These are phyloP conservation scores for Drosophila testacea DNA, from an alignment of 2,888 invertebrate species.

Conservation along the genomic window DNA sequence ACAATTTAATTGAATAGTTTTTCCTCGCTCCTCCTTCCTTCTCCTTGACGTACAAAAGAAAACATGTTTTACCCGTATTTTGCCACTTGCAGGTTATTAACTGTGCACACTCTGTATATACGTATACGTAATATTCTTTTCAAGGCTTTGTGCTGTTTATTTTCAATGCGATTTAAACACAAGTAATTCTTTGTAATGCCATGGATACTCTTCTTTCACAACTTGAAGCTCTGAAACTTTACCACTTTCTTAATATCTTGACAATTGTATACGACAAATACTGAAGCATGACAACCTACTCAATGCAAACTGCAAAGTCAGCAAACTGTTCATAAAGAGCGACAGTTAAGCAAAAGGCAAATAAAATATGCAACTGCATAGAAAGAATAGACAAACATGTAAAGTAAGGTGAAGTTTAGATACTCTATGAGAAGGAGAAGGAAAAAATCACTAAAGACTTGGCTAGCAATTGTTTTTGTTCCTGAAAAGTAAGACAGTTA, in stretches of 20 bases:
- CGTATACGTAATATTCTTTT: slow-evolving; percentile 20
- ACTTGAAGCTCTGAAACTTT: slow-evolving; percentile 19
- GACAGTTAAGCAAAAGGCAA: slow-evolving; percentile 17
- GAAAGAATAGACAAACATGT: not conserved
- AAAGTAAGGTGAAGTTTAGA: not conserved
- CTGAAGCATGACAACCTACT: slow-evolving; percentile 18
- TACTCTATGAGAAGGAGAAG: slow-evolving; percentile 3
- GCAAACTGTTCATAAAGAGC: slow-evolving; percentile 30
- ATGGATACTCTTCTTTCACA: not conserved
- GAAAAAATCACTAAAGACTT: too few relatives aligned
- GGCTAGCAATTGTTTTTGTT: too few relatives aligned
- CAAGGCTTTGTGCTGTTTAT: not conserved
- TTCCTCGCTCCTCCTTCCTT: not conserved
- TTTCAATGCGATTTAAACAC: slow-evolving; percentile 1
- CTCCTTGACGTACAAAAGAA: slow-evolving; percentile 2
- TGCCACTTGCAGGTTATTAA: slow-evolving; percentile 13
- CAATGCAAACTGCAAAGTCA: slow-evolving; percentile 31
- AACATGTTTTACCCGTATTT: slow-evolving; percentile 6
- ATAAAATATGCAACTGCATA: slow-evolving; percentile 24
- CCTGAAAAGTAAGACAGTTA: too few relatives aligned
- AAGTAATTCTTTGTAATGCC: not conserved
- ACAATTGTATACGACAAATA: slow-evolving; percentile 32
- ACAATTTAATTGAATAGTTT: slow-evolving; percentile 68
- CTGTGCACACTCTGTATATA: not conserved
- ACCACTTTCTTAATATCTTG: slow-evolving; percentile 36